Evolutionary conservation across 2,113 vertebrate species (phyloP), one percentile per base, ranked within the genome.

Genomic region (Bos indicus): DNA sequence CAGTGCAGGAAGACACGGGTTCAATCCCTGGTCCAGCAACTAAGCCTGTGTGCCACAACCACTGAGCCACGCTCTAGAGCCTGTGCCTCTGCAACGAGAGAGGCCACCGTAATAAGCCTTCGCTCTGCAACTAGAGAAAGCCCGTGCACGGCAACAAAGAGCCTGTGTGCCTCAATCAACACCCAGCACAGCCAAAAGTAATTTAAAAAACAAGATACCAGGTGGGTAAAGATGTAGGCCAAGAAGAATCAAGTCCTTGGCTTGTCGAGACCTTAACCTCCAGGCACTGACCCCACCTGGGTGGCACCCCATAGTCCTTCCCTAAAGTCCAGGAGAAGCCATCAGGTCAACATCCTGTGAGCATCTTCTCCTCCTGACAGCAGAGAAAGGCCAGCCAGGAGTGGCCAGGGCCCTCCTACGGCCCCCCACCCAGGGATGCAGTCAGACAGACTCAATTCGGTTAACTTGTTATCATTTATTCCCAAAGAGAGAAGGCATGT

Each of bases 381-480:
- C 43, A 85, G 77, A 82, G 28, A 25, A 48, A 51, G 52, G 82
- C 71, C 12, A 1, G 90, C 59, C 46, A 36, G 11, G 43, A 71
- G 64, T 2, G 10, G 40, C 52, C 3, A 33, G 81, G 30, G 83
- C 40, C 26, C 36, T 81, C 89, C 17, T 25, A 17, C 4, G 16
- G 48, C 1, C 30, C 23, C 56, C 7, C 2, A 25, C 40, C 13
- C 80, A 21, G 71, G 57, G 43, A 86, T 25, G 36, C 26, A 54
- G 88, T 30, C 67, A 90, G 60, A 60, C 15, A 81, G 67, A 82
- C 74, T 40, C 23, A 14, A 21, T 10, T 13, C 1, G 7, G 59
- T 62, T 52, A 82, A 26, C 5, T 23, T 36, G 43, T 97, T 97
- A 96, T 89, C 28, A 2, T 90, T 97, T 97, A 97, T 98, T 98